Evolutionary conservation across 2,113 vertebrate genomes (phyloP), one percentile per base, ranked within the genome.

Genomic region (human): DNA sequence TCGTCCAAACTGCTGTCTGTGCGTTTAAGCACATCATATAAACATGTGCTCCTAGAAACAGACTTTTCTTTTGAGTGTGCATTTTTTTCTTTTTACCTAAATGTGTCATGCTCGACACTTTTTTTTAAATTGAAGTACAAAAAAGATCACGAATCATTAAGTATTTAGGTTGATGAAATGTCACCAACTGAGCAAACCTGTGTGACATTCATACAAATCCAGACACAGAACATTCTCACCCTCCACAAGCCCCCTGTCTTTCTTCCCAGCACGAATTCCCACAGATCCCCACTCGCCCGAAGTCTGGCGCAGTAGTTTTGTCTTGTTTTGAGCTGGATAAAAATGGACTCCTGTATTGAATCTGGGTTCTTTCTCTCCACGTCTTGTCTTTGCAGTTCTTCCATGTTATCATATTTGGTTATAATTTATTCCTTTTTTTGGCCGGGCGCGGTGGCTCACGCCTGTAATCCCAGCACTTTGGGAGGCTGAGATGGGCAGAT

Each of bases 71-170:
- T 59, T 90, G 93, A 90, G 52, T 76, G 27, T n/a, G 32, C 48
- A 18, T 23, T n/a, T 68, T 73, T 76, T 55, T 89, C 61, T 57
- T 52, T 79, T 80, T 85, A 85, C 85, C 45, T 90, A 82, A 94
- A 91, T 93, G 64, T 97, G 86, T 96, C 90, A 89, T 43, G 17
- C 57, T 68, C 81, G 59, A 79, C 86, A 68, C 78, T 94, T 82
- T 94, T 96, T 92, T 72, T 32, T 85, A 78, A 94, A 78, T 0
- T 76, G 64, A 81, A 23, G 25, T 89, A 59, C 70, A 45, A 55
- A 95, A 38, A 90, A 80, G 75, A 96, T 48, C 82, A 87, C 22
- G 66, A n/a, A 16, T 43, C 43, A 2, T 48, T 68, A 73, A 73
- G 40, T 88, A 68, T 78, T 92, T 61, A 55, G 79, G 73, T 50